Evolutionary conservation across 2,888 invertebrate species (phyloP), one percentile per base, ranked within the genome.

Genomic region (Pachymerium ferrugineum): DNA sequence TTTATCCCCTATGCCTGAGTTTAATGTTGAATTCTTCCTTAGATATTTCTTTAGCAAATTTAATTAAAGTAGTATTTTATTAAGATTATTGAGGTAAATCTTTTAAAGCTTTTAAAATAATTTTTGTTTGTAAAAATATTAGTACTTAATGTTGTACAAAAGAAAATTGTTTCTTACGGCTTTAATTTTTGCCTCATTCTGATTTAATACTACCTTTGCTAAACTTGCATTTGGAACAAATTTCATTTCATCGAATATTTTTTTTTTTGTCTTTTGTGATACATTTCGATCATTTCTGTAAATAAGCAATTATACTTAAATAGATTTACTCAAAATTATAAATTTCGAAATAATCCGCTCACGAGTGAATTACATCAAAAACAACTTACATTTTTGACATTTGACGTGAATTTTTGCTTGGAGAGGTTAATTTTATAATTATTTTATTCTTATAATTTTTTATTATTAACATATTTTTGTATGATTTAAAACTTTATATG

Each of bases 41-140:
- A 62, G 62, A 28, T 28, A 62, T 62, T 62, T 62, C 62, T 62
- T 62, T 62, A 25, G 62, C 62, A 62, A 62, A 28, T 28, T 62
- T 62, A 62, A 62, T 62, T 62, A 62, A 25, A 14, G 62, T 62
- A 62, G 62, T 25, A 10, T 28, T 62, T 62, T 54, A 22, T 19
- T n/a, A 22, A 3, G 28, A 25, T 62, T 5, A 28, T 62, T 25
- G 28, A 28, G 62, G 62, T 22, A 25, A 62, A 28, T 25, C 25
- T 28, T 62, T 25, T 14, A 62, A 62, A 22, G 22, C 6, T 1
- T 8, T 47, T 6, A 19, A 47, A 54, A 22, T 1, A 2, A 54
- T 54, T 54, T 42, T 54, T 5, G 19, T 54, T 54, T 54, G 54
- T 47, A n/a, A n/a, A 47, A n/a, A n/a, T n/a, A n/a, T n/a, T n/a